A percentile compares a stretch with the other conserved stretches of the same genome.
phyloP scores from a whole-genome alignment of 1,140 invertebrate genomes.

The Stratiolaelaps scimitus region DNA sequence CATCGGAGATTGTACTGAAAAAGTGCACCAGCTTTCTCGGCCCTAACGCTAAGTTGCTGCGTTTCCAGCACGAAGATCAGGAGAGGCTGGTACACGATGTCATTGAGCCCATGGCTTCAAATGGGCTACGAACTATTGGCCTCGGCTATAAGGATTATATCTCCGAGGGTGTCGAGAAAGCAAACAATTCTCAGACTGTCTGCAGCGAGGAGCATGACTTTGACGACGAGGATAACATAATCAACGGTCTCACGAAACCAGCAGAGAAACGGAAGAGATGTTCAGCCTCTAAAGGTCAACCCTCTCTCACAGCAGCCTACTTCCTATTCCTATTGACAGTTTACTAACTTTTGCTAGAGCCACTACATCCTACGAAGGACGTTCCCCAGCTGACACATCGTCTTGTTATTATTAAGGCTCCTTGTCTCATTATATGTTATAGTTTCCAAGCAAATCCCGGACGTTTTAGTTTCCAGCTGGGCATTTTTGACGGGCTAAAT shows the following conservation, averaged over 20 bases:
- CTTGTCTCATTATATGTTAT: too few relatives aligned
- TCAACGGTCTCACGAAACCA: conserved; percentile 85
- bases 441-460: too few relatives aligned
- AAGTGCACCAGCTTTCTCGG: conserved; percentile 97
- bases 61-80: conserved; percentile 81
- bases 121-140: conserved; percentile 92
- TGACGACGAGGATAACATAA: conserved; percentile 91
- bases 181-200: conserved; percentile 50
- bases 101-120: conserved; percentile 97
- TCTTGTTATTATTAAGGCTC: too few relatives aligned
- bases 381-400: too few relatives aligned
- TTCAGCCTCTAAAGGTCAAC: too few relatives aligned
- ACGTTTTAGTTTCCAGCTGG: too few relatives aligned
- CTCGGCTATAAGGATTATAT: conserved; percentile 86
- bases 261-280: too few relatives aligned
- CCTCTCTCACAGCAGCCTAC: too few relatives aligned
- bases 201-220: conserved; percentile 83
- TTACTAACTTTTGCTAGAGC: too few relatives aligned
- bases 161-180: conserved; percentile 33
- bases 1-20: conserved; percentile 96
- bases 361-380: too few relatives aligned
- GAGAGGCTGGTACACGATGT: conserved; percentile 83
- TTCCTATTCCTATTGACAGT: too few relatives aligned
- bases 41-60: conserved; percentile 72
- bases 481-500: too few relatives aligned